Base-by-base conservation (phyloP, 2,888 invertebrate genomes). In the Drosophila neonasuta region DNA sequence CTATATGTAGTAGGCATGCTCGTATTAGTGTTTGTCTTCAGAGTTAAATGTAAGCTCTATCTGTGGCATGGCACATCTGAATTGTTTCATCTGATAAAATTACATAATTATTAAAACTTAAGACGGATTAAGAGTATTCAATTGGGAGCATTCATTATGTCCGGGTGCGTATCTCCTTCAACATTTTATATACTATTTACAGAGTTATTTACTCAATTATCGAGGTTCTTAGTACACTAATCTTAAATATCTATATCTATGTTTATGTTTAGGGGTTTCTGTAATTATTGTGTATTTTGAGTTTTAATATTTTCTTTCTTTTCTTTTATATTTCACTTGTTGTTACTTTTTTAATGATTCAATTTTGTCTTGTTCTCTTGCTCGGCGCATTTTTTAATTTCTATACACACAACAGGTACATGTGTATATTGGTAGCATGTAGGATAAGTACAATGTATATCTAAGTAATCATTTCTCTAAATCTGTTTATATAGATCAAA, bases 61-160 rank as follows among this genome's bases (percentile, higher is more conserved):
- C 70, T 76, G 74, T 79, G 76, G 64, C 87, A 87, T 87, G 87
- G 87, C 87, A 87, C 87, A 80, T 80, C 77, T 82, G 87, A 87
- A 88, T 87, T 83, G 54, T 62, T 71, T 71, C 54, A 65, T 65
- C 62, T 66, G 63, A 57, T 68, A 67, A 68, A 65, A 62, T 66
- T 60, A 54, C 57, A 59, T 57, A 54, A 30, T 52, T 57, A 36
- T 52, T 52, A 45, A 57, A 59, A 71, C 59, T 48, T 62, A 64
- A 76, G 82, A 81, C 77, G 79, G 81, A 80, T 79, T 55, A 41
- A 56, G 45, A 59, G 73, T 68, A 50, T 64, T 64, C 32, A 59
- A 52, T 52, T 44, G 65, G 36, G 36, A 69, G 46, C 36, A 59
- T 46, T 52, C 61, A 63, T 17, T 55, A 10, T 49, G 29, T 39